Evolutionary conservation across 2,113 vertebrate species (phyloP).

Genomic region (Ictalurus furcatus): DNA sequence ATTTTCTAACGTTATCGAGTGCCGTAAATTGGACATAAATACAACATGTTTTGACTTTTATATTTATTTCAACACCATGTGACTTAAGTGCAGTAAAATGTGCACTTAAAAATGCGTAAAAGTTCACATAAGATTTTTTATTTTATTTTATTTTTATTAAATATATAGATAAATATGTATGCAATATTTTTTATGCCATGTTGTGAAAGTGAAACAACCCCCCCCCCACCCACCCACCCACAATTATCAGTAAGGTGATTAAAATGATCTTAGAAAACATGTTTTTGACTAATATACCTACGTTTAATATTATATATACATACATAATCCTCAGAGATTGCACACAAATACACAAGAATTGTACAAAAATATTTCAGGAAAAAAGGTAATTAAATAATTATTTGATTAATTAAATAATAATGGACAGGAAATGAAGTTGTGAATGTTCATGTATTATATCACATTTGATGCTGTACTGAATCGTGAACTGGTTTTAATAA

Average conservation of each 20-base stretch:
- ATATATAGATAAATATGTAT: no score
- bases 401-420: not conserved
- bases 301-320: not conserved
- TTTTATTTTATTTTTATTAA: no score
- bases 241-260: not conserved
- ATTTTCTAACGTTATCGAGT: no score
- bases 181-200: no score
- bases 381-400: not conserved
- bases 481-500: not conserved
- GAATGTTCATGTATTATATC: not conserved
- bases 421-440: not conserved
- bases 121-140: not conserved
- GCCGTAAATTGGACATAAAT: not conserved
- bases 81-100: not conserved
- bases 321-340: not conserved
- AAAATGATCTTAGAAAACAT: not conserved
- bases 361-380: not conserved
- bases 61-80: not conserved
- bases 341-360: not conserved
- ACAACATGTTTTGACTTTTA: not conserved
- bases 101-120: not conserved
- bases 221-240: no score
- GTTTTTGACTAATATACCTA: not conserved
- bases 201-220: not conserved
- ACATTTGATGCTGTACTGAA: not conserved